These are phyloP conservation scores for Psittacula cyanocephala DNA, from an alignment of 2,113 vertebrate species.

Conservation along the genomic window DNA sequence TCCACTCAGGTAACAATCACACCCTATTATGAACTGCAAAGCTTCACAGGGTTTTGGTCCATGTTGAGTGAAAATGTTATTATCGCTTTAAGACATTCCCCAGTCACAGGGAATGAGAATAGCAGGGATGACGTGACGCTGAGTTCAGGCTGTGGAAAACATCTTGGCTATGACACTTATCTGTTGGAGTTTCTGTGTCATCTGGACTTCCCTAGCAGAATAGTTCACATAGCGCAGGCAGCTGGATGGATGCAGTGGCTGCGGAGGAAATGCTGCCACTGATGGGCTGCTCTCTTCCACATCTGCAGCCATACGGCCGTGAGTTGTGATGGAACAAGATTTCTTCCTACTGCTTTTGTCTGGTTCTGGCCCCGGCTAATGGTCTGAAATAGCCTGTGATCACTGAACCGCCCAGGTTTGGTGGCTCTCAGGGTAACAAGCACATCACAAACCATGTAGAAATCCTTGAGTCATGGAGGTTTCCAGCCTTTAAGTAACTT, in stretches of 20 bases:
- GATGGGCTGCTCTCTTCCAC: background rate
- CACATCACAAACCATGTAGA: background rate
- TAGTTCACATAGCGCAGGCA: background rate
- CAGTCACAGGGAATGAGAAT: background rate
- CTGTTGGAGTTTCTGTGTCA: background rate
- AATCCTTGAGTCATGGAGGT: background rate
- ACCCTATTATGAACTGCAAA: background rate
- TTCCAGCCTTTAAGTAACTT: background rate
- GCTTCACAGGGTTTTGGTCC: background rate
- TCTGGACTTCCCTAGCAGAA: background rate
- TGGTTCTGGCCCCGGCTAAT: background rate
- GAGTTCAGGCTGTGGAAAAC: constrained; percentile 26
- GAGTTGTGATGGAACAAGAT: background rate
- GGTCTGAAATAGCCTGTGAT: background rate
- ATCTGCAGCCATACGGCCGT: background rate
- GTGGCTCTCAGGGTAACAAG: background rate
- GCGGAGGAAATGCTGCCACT: background rate
- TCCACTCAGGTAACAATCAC: rapidly evolving
- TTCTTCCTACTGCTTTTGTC: background rate
- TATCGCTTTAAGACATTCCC: constrained; percentile 9
- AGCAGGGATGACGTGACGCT: background rate
- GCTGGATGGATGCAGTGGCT: background rate
- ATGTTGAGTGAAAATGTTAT: background rate
- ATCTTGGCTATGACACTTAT: background rate
- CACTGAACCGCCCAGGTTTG: background rate